Percentiles rank a stretch among this genome's conserved stretches.
These are phyloP conservation scores for Nixonia krombeini DNA, from an alignment of 1,140 invertebrate genomes.

Conservation along the genomic window DNA sequence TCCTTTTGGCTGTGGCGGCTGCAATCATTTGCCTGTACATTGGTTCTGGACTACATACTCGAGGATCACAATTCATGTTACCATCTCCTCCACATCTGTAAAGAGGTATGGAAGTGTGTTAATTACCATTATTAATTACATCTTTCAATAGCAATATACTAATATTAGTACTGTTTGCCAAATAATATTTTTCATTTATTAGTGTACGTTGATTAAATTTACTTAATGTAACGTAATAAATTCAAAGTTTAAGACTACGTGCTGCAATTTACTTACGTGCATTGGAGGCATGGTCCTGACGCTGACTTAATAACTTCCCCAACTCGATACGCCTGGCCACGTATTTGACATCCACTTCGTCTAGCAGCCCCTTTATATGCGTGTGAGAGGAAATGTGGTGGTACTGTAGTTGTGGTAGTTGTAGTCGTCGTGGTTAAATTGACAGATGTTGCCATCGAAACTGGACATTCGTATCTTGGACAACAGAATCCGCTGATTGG, in stretches of 20 bases:
- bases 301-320: conserved; percentile 86
- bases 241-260: no score
- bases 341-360: conserved; percentile 86
- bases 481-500: conserved; percentile 94
- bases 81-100: conserved; percentile 88
- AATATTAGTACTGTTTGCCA: no score
- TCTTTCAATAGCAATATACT: no score
- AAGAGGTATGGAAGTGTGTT: no score
- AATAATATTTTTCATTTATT: no score
- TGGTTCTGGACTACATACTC: conserved; percentile 87
- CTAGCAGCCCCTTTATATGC: conserved; percentile 82
- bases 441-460: conserved; percentile 83
- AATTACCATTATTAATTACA: no score
- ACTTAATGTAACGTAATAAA: no score
- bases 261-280: conserved; percentile 91
- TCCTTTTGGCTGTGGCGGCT: conserved; percentile 78
- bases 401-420: conserved; percentile 87
- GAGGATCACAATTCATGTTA: conserved; percentile 94
- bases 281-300: conserved; percentile 91
- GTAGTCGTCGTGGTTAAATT: conserved; percentile 88
- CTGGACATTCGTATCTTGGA: conserved; percentile 93
- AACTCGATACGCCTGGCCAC: conserved; percentile 84
- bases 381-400: conserved; percentile 84
- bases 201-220: no score
- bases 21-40: conserved; percentile 91